Conservation (phyloP, 2,113 vertebrate genomes). For the Petrocephalus microphthalmus region DNA sequence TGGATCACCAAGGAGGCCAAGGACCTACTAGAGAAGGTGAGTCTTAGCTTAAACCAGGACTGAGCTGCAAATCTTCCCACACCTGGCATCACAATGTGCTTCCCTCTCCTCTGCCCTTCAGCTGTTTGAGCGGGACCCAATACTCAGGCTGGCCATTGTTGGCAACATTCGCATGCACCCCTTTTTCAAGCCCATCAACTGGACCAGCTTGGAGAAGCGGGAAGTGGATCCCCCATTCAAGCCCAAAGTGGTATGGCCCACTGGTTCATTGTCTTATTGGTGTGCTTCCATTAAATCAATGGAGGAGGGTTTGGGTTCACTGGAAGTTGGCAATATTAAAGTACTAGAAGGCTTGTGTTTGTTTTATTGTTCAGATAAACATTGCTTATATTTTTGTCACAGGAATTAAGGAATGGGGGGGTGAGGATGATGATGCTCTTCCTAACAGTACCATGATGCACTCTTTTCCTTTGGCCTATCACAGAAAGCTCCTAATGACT, state of each 20-base stretch:
- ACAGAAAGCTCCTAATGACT: conserved; percentile 84
- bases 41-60: background rate
- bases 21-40: conserved; percentile 81
- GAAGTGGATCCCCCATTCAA: conserved; percentile 80
- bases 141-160: conserved; percentile 74
- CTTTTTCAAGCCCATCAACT: conserved; percentile 90
- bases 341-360: background rate
- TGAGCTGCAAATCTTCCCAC: background rate
- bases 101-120: conserved; percentile 46
- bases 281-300: background rate
- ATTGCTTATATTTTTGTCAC: background rate
- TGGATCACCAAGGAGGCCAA: conserved; percentile 91
- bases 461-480: conserved; percentile 23
- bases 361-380: background rate
- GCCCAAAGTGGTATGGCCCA: conserved; percentile 87
- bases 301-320: background rate
- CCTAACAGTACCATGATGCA: background rate
- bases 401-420: background rate
- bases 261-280: background rate
- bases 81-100: background rate
- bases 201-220: conserved; percentile 74
- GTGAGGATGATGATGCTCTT: too few species aligned
- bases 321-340: background rate
- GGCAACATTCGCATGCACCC: conserved; percentile 75
- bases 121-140: conserved; percentile 86